phyloP scores from a whole-genome alignment of 1,140 invertebrate genomes.

The Eurytemora carolleeae region DNA sequence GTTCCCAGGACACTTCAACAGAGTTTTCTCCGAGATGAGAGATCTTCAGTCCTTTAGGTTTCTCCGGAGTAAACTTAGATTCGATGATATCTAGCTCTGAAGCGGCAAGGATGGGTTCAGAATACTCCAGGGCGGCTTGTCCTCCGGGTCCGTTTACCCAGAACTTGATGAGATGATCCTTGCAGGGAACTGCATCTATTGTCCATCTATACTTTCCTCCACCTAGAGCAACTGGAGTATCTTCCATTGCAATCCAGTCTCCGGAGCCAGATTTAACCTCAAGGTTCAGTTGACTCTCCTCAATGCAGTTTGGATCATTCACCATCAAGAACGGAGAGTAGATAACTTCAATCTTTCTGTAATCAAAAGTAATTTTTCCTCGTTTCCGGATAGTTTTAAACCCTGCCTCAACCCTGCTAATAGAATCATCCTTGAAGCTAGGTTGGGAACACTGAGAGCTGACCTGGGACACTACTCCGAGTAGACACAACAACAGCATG shows the following conservation, averaged over 20 bases:
- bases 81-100: neutral
- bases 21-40: neutral
- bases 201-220: neutral
- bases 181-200: slow-evolving; percentile 4
- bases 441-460: no score
- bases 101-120: neutral
- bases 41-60: neutral
- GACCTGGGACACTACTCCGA: no score
- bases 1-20: neutral
- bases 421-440: neutral
- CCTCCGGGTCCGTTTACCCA: neutral
- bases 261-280: neutral
- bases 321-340: slow-evolving; percentile 8
- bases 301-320: neutral
- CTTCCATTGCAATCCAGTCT: slow-evolving; percentile 1
- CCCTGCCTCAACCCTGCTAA: neutral
- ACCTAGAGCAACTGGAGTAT: neutral
- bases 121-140: neutral
- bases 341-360: slow-evolving; percentile 1
- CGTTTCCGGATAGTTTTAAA: neutral
- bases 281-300: slow-evolving; percentile 4
- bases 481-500: no score
- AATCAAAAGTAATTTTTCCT: neutral
- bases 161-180: slow-evolving; percentile 2
- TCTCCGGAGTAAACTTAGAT: slow-evolving; percentile 6